Evolutionary conservation across 2,888 invertebrate genomes (phyloP).

Genomic region (Dasysyrphus albostriatus): DNA sequence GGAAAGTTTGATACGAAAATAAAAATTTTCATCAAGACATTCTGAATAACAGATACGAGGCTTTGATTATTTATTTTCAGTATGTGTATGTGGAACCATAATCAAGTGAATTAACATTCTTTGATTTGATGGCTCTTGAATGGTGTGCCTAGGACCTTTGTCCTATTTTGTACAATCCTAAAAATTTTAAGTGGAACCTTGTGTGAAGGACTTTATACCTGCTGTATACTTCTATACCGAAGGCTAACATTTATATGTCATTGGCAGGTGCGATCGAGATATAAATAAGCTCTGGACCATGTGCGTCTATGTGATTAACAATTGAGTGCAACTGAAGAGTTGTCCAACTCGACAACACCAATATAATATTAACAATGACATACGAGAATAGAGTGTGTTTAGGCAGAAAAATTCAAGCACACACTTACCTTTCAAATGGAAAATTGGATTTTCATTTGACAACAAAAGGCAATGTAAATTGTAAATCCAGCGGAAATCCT

Average conservation of each 20-base stretch:
- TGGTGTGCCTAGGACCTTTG: neutral
- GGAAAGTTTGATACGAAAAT: too few relatives aligned
- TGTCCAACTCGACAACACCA: constrained; percentile 26
- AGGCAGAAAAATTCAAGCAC: constrained; percentile 67
- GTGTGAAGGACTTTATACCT: constrained; percentile 33
- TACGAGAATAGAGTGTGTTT: constrained; percentile 42
- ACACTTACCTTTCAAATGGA: constrained; percentile 67
- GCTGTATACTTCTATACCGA: neutral
- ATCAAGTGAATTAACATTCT: constrained; percentile 69
- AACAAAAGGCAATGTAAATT: constrained; percentile 52
- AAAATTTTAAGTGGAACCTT: constrained; percentile 64
- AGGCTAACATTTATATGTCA: constrained; percentile 37
- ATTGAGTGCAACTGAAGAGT: constrained; percentile 62
- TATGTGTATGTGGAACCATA: constrained; percentile 49
- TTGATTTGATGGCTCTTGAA: constrained; percentile 36
- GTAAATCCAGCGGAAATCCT: constrained; percentile 33
- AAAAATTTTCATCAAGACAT: too few relatives aligned
- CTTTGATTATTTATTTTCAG: neutral
- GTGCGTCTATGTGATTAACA: constrained; percentile 65
- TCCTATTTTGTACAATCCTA: constrained; percentile 19
- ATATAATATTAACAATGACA: constrained; percentile 11
- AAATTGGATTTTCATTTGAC: constrained; percentile 71
- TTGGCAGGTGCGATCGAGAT: constrained; percentile 58
- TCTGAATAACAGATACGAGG: neutral
- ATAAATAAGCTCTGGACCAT: constrained; percentile 2